A percentile compares a stretch with the other conserved stretches of the same genome.
Conservation (phyloP, 2,888 invertebrate genomes). For the Luperina testacea region DNA sequence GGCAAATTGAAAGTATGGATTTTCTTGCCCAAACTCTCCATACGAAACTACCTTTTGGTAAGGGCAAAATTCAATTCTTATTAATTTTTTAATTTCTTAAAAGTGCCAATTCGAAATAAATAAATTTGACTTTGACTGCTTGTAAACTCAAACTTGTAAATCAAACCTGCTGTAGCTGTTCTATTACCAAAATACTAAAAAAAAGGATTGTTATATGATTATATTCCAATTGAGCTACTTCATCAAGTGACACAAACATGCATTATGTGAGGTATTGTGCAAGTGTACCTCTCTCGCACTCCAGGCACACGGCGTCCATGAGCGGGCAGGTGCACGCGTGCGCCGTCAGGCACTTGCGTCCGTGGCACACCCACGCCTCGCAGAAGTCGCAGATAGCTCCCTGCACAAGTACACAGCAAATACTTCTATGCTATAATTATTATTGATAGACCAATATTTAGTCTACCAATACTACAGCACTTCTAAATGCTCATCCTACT, state of each 20-base stretch:
- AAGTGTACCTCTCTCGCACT: constrained; percentile 94
- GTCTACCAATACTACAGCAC: background rate
- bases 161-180: background rate
- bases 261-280: background rate
- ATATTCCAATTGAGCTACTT: background rate
- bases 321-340: constrained; percentile 98
- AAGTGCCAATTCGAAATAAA: background rate
- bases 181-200: background rate
- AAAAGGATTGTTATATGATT: background rate
- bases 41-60: no score
- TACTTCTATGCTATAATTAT: background rate
- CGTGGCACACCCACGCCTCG: constrained; percentile 99
- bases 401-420: constrained; percentile 80
- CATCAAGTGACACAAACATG: background rate
- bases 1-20: background rate
- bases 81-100: no score
- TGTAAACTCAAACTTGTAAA: background rate
- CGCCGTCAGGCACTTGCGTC: constrained; percentile 96
- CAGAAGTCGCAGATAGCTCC: constrained; percentile 99
- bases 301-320: constrained; percentile 96
- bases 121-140: background rate
- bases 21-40: no score
- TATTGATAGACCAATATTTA: background rate
- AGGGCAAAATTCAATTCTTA: no score
- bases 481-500: background rate